Evolutionary conservation across 2,113 vertebrate species (phyloP).

Genomic region (Guaruba guarouba): DNA sequence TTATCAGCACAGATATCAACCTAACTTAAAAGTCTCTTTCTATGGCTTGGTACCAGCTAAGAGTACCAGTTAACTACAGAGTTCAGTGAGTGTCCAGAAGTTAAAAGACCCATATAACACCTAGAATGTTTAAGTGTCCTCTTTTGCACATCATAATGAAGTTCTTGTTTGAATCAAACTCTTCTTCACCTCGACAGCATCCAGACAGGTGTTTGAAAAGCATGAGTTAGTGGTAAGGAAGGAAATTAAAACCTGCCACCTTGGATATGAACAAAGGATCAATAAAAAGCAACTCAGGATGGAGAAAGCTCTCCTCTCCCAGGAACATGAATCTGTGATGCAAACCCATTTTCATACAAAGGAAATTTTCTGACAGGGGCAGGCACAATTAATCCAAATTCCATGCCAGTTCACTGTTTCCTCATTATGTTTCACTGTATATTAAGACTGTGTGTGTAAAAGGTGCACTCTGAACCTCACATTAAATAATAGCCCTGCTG

Average conservation of each 20-base stretch:
- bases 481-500: not conserved
- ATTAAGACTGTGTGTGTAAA: not conserved
- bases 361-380: not conserved
- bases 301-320: not conserved
- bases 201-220: not conserved
- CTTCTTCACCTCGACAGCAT: not conserved
- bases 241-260: constrained; percentile 7
- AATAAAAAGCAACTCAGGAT: not conserved
- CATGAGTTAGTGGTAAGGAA: not conserved
- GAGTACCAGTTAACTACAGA: not conserved
- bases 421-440: not conserved
- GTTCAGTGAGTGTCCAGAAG: not conserved
- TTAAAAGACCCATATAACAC: not conserved
- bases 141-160: not conserved
- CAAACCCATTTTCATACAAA: not conserved
- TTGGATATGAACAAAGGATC: not conserved
- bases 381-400: not conserved
- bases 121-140: not conserved
- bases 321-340: not conserved
- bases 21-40: not conserved
- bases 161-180: not conserved
- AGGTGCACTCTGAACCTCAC: constrained; percentile 10
- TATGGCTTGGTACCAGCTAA: not conserved
- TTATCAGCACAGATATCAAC: not conserved
- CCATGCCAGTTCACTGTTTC: not conserved